Evolutionary conservation across 2,113 vertebrate species (phyloP).

Genomic region (Turnix velox): DNA sequence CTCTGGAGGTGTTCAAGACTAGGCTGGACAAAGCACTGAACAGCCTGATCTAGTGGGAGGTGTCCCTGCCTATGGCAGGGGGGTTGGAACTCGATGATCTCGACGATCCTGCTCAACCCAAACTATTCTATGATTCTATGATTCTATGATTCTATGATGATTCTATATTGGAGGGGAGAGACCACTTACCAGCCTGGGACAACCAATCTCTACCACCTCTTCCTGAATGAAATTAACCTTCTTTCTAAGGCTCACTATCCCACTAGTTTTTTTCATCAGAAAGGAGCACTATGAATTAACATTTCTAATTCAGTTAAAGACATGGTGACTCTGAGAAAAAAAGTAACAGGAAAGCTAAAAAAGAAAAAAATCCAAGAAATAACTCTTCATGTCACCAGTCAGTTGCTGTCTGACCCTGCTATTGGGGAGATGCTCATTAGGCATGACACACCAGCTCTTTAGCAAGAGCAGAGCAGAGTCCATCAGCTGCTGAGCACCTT

Average conservation of each 20-base stretch:
- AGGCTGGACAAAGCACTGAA: too few species aligned
- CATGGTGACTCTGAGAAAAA: background rate
- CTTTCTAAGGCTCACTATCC: background rate
- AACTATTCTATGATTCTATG: too few species aligned
- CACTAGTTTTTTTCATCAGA: background rate
- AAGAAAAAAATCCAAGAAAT: background rate
- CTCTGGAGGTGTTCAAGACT: too few species aligned
- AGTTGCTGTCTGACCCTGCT: background rate
- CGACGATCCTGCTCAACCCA: too few species aligned
- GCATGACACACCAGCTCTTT: accelerated
- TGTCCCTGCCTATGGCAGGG: too few species aligned
- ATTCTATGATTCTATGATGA: too few species aligned
- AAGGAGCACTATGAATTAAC: background rate
- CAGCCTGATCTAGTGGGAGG: too few species aligned
- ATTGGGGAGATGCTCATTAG: accelerated
- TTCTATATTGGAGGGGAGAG: background rate
- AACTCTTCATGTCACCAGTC: background rate
- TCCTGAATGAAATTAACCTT: background rate
- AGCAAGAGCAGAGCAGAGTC: background rate
- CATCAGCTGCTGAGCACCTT: background rate
- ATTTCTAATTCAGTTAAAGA: background rate
- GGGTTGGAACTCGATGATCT: too few species aligned
- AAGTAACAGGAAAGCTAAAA: background rate
- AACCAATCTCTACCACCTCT: background rate
- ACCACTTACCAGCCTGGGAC: background rate